These are phyloP conservation scores for Leucoraja ocellata DNA, from an alignment of 2,797 vertebrate genomes.

Conservation along the genomic window DNA sequence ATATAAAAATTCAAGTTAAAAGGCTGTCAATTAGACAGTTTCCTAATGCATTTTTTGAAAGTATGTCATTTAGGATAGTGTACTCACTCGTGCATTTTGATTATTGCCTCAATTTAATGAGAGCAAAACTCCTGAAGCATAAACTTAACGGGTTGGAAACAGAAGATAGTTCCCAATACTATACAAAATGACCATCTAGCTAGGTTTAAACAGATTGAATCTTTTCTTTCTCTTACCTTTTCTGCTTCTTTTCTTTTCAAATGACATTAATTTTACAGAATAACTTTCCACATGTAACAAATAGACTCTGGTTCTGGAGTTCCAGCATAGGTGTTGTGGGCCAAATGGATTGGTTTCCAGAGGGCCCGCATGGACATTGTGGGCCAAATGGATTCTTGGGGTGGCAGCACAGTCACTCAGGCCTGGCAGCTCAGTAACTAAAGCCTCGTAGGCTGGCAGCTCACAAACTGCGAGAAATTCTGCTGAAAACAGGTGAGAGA, in stretches of 20 bases:
- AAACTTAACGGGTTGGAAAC: background rate
- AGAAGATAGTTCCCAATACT: background rate
- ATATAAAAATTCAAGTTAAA: conserved; percentile 30
- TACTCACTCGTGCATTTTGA: background rate
- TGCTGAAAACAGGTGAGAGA: too few species aligned
- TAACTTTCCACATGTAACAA: too few species aligned
- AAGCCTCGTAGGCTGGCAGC: too few species aligned
- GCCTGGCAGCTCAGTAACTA: too few species aligned
- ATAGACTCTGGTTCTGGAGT: too few species aligned
- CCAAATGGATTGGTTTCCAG: too few species aligned
- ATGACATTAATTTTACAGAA: background rate
- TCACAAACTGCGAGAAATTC: too few species aligned
- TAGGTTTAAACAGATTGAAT: background rate
- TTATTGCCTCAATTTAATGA: conserved; percentile 23
- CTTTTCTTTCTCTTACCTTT: background rate
- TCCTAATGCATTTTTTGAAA: conserved; percentile 18
- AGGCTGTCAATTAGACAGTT: background rate
- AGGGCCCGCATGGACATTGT: too few species aligned
- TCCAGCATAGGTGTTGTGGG: too few species aligned
- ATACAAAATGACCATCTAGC: background rate
- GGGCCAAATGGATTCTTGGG: too few species aligned
- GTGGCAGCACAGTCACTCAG: too few species aligned
- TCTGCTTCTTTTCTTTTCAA: background rate
- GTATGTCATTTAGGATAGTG: background rate
- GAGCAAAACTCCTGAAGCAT: conserved; percentile 18